phyloP scores from a whole-genome alignment of 2,888 invertebrate species.

The Acronicta psi region DNA sequence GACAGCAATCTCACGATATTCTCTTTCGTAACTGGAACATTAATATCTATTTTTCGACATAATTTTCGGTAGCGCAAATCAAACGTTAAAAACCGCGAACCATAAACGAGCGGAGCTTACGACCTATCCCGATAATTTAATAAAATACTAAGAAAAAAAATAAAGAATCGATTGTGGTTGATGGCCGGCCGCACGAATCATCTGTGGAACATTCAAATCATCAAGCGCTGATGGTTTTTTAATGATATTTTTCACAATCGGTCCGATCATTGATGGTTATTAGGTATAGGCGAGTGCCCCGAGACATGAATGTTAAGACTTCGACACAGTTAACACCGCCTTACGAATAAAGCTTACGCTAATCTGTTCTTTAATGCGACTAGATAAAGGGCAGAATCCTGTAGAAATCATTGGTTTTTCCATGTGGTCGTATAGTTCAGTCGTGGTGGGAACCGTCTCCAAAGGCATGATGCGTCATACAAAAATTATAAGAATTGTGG shows the following conservation, averaged over 20 bases:
- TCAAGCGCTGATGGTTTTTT: constrained; percentile 89
- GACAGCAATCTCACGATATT: constrained; percentile 29
- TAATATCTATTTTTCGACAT: constrained; percentile 15
- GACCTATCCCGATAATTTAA: constrained; percentile 82
- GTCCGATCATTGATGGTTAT: constrained; percentile 87
- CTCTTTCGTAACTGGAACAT: constrained; percentile 20
- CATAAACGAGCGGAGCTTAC: constrained; percentile 65
- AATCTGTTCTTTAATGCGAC: constrained; percentile 61
- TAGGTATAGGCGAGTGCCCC: constrained; percentile 85
- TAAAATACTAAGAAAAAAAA: constrained; percentile 76
- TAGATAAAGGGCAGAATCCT: constrained; percentile 56
- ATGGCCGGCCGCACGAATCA: constrained; percentile 81
- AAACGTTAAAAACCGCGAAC: constrained; percentile 56
- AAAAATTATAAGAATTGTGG: constrained; percentile 50
- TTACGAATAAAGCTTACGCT: constrained; percentile 53
- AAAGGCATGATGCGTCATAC: constrained; percentile 52
- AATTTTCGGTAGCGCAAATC: constrained; percentile 60
- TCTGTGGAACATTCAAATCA: constrained; percentile 84
- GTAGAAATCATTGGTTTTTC: constrained; percentile 57
- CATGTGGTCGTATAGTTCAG: constrained; percentile 47
- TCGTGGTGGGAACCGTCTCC: constrained; percentile 53
- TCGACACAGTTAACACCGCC: constrained; percentile 61
- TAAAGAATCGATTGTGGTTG: constrained; percentile 87
- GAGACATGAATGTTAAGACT: constrained; percentile 75
- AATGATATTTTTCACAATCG: constrained; percentile 90